Evolutionary conservation across 2,888 invertebrate genomes (phyloP), one percentile per base, ranked within the genome.

Genomic region (Xestia xanthographa): DNA sequence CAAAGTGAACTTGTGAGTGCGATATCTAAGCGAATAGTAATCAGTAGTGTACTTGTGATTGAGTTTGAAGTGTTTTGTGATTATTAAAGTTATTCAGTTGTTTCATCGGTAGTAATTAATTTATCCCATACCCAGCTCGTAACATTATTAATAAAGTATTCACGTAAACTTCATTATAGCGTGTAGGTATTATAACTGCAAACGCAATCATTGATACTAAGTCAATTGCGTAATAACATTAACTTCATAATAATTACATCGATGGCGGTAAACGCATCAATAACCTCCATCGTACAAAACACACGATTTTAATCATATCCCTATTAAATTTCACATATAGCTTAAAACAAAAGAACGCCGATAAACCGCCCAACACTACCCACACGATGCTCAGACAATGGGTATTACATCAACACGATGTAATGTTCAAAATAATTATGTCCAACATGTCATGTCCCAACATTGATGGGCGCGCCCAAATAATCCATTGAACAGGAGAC

Each of bases 311-410:
- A 65, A 67, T 71, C 58, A 53, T n/a, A 65, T 71, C 65, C 38
- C 43, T 58, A 45, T 77, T 34, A 53, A 56, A 66, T 41, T 56
- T 48, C 34, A 3, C 26, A 58, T 63, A 9, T 53, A n/a, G 63
- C 41, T 65, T 34, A 41, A 75, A 69, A 74, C 80, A 82, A 74
- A 70, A 63, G 60, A 63, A 74, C 41, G 2, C 14, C 72, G 63
- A 76, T 83, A 72, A 69, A 63, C 68, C 20, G 70, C 68, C 66
- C 69, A 58, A 41, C 66, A 75, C 81, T 53, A 77, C 82, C 83
- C 83, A 85, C 85, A 66, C 66, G 26, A 53, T 72, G 73, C 67
- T 77, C 67, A 60, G 75, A 76, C 78, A 84, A 80, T 80, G 68
- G 77, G 48, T 68, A 79, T 82, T 84, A 72, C 78, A 82, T 77